Evolutionary conservation across 2,888 invertebrate species (phyloP).

Genomic region (Pristionchus exspectatus): DNA sequence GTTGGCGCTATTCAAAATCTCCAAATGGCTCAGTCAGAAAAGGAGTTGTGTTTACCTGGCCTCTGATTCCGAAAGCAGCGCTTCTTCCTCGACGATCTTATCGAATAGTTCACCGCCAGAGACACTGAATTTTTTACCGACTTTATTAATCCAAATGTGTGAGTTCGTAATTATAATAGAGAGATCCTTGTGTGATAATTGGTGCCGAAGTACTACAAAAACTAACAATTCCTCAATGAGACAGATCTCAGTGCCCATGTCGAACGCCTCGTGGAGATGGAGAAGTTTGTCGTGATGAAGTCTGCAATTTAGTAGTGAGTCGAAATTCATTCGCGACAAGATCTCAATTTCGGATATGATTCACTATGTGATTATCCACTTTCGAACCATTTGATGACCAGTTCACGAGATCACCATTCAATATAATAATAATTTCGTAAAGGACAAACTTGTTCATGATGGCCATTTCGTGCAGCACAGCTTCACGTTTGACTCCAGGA

Average conservation of each 20-base stretch:
- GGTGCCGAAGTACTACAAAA: constrained; percentile 6
- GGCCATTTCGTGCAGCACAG: constrained; percentile 80
- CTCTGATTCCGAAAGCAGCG: constrained; percentile 79
- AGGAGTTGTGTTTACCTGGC: constrained; percentile 23
- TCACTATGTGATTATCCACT: background rate
- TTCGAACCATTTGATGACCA: background rate
- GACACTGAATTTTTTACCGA: constrained; percentile 72
- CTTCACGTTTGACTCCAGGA: constrained; percentile 79
- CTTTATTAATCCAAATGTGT: constrained; percentile 3
- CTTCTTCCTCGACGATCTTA: constrained; percentile 79
- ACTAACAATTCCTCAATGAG: constrained; percentile 81
- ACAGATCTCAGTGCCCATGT: constrained; percentile 80
- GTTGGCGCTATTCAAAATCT: background rate
- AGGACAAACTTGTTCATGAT: constrained; percentile 79
- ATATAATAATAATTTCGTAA: background rate
- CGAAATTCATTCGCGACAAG: background rate
- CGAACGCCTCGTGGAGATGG: constrained; percentile 80
- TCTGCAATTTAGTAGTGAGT: background rate
- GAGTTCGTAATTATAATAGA: background rate
- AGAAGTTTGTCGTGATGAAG: constrained; percentile 80
- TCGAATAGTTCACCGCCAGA: constrained; percentile 81
- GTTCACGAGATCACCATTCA: background rate
- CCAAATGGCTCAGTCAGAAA: background rate
- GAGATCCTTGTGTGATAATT: background rate
- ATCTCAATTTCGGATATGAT: background rate